Evolutionary conservation across 2,888 invertebrate genomes (phyloP).

Genomic region (Alloplasta piceator): DNA sequence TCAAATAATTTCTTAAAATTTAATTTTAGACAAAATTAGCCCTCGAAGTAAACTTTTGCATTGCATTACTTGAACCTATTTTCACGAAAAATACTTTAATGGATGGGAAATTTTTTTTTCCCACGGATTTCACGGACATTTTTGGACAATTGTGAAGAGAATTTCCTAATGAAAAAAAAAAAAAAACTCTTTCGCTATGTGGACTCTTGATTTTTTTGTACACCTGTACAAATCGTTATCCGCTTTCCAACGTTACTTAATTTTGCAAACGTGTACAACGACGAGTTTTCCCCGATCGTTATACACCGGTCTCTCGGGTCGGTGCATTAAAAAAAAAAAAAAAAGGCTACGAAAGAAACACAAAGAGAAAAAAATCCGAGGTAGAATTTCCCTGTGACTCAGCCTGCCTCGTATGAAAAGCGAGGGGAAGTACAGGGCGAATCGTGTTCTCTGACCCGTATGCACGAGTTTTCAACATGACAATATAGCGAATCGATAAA

Average conservation of each 20-base stretch:
- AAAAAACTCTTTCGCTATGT: neutral
- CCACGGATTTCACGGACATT: no score
- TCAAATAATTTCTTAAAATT: no score
- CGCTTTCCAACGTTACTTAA: constrained; percentile 22
- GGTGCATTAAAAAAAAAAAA: constrained; percentile 19
- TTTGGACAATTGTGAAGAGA: no score
- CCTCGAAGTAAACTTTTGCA: no score
- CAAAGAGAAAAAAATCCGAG: constrained; percentile 18
- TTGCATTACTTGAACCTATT: no score
- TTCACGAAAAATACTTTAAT: no score
- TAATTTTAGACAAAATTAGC: no score
- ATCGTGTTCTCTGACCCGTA: constrained; percentile 41
- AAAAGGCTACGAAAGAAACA: constrained; percentile 2
- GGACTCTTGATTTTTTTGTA: no score
- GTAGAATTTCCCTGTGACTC: constrained; percentile 51
- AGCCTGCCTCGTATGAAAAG: constrained; percentile 2
- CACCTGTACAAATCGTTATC: no score
- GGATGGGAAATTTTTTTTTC: no score
- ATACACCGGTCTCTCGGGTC: neutral
- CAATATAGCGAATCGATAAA: constrained; percentile 47
- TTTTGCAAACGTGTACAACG: constrained; percentile 36
- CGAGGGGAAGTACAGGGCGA: constrained; percentile 7
- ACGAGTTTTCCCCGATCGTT: constrained; percentile 42
- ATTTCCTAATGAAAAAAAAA: neutral
- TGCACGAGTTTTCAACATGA: constrained; percentile 38